These are phyloP conservation scores for Myathropa florea DNA, from an alignment of 2,888 invertebrate genomes.

Conservation along the genomic window DNA sequence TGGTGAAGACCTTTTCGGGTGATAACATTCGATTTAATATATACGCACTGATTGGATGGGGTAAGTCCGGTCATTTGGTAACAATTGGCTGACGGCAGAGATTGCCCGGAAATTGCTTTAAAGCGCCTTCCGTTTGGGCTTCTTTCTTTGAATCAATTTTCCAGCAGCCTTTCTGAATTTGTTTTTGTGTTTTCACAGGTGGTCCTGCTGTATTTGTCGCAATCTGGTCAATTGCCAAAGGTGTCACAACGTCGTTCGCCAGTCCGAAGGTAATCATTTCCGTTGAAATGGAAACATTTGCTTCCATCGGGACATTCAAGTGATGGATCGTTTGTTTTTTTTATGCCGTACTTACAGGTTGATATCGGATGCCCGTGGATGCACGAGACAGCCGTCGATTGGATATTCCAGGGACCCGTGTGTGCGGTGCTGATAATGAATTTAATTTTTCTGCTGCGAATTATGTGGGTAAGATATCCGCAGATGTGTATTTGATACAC, in stretches of 20 bases:
- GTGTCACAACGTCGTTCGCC: constrained; percentile 76
- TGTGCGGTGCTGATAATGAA: constrained; percentile 91
- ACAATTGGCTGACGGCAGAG: not conserved
- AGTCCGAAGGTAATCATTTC: constrained; percentile 74
- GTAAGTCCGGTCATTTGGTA: constrained; percentile 83
- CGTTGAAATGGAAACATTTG: not conserved
- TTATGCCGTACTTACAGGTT: constrained; percentile 74
- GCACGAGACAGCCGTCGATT: constrained; percentile 89
- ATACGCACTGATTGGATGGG: constrained; percentile 93
- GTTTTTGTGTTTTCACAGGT: constrained; percentile 73
- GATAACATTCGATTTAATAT: constrained; percentile 92
- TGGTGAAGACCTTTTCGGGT: constrained; percentile 92
- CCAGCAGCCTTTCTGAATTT: not conserved
- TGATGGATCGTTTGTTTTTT: constrained; percentile 15
- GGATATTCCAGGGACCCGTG: constrained; percentile 93
- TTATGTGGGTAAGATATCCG: constrained; percentile 89
- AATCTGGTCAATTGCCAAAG: constrained; percentile 79
- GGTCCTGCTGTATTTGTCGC: constrained; percentile 79
- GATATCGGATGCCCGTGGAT: constrained; percentile 89
- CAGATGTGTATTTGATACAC: not conserved
- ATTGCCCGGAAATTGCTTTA: constrained; percentile 52
- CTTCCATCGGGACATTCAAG: not conserved
- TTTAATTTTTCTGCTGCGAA: constrained; percentile 89
- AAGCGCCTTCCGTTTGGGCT: constrained; percentile 16
- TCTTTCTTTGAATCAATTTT: not conserved